A percentile compares a stretch with the other conserved stretches of the same genome.
Conservation (phyloP, 2,797 vertebrate genomes). For the Gymnoscopelus braueri region DNA sequence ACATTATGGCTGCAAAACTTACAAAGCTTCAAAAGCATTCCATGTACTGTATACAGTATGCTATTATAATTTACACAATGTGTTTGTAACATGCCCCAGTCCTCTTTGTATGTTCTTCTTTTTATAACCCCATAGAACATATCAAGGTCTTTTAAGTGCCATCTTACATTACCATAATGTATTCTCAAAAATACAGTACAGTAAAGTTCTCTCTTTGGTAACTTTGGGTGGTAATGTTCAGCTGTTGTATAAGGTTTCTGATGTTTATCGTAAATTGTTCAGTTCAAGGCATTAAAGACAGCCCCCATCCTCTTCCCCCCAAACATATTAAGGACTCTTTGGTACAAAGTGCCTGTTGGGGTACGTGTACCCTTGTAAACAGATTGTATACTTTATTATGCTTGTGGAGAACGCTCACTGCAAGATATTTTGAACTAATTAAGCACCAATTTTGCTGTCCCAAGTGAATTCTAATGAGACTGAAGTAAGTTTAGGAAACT, state of each 20-base stretch:
- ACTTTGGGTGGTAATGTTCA: neutral
- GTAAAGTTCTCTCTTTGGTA: neutral
- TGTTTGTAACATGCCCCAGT: too few relatives aligned
- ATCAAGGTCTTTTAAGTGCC: too few relatives aligned
- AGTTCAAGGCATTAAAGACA: conserved; percentile 8
- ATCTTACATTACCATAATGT: too few relatives aligned
- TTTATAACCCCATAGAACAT: too few relatives aligned
- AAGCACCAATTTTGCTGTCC: conserved; percentile 40
- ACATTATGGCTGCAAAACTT: neutral
- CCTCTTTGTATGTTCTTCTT: too few relatives aligned
- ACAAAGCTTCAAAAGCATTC: neutral
- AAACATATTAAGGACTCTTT: conserved; percentile 30
- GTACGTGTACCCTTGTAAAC: conserved; percentile 56
- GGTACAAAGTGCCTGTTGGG: conserved; percentile 74
- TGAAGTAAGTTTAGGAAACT: conserved; percentile 30
- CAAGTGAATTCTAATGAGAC: conserved; percentile 15
- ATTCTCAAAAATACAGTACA: conserved; percentile 11
- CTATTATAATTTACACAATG: too few relatives aligned
- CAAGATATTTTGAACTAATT: conserved; percentile 55
- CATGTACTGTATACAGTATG: neutral
- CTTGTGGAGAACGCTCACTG: conserved; percentile 38
- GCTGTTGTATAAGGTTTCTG: conserved; percentile 6
- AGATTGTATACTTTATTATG: conserved; percentile 42
- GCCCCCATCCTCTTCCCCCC: conserved; percentile 17
- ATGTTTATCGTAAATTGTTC: conserved; percentile 33